Evolutionary conservation across 2,888 invertebrate genomes (phyloP).

Genomic region (Ptycholaimellus sp.): DNA sequence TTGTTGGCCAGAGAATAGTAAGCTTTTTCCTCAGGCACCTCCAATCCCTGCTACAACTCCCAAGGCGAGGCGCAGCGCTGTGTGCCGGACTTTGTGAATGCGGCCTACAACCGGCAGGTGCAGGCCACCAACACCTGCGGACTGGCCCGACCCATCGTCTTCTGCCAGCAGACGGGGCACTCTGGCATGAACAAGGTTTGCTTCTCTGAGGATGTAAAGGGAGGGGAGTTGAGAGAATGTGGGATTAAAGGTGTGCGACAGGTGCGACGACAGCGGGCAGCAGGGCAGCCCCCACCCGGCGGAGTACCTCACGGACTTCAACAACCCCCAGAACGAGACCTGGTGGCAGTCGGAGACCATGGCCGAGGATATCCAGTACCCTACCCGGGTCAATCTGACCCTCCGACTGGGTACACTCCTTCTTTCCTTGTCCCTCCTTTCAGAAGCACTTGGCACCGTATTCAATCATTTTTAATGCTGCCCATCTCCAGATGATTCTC

Average conservation of each 20-base stretch:
- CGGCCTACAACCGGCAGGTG: conserved; percentile 63
- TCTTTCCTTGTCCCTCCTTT: not conserved
- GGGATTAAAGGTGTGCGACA: conserved; percentile 19
- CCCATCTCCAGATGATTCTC: not conserved
- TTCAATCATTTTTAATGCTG: not conserved
- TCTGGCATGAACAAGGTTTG: conserved; percentile 27
- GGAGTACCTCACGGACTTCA: conserved; percentile 55
- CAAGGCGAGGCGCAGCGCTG: conserved; percentile 45
- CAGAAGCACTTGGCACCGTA: not conserved
- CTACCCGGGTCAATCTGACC: conserved; percentile 71
- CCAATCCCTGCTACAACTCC: conserved; percentile 1
- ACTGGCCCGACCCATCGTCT: conserved; percentile 44
- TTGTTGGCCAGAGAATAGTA: too few species aligned
- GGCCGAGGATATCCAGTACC: conserved; percentile 69
- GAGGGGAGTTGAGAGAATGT: too few species aligned
- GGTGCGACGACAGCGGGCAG: too few species aligned
- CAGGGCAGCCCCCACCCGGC: conserved; percentile 15
- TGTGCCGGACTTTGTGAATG: conserved; percentile 83
- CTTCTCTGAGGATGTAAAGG: too few species aligned
- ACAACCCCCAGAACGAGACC: conserved; percentile 63
- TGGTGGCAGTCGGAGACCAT: conserved; percentile 98
- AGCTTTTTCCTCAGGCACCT: too few species aligned
- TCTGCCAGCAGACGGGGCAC: conserved; percentile 67
- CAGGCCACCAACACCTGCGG: conserved; percentile 92
- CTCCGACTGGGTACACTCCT: conserved; percentile 53